These are phyloP conservation scores for Phocides pigmalion DNA, from an alignment of 1,140 invertebrate species.

Conservation along the genomic window DNA sequence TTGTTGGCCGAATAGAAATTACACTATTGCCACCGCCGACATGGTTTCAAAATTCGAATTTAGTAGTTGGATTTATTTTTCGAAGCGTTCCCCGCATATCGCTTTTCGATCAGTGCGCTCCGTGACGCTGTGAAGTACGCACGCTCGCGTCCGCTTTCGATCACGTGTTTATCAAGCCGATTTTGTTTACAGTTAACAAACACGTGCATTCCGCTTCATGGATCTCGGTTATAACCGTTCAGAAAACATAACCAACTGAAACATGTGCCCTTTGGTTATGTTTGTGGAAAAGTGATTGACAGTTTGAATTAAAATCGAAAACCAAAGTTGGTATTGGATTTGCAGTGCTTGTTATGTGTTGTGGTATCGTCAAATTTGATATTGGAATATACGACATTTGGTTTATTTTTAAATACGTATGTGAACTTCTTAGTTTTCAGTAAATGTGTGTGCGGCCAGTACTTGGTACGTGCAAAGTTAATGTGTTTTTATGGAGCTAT, in stretches of 20 bases:
- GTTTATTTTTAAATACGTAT: not conserved
- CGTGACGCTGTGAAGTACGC: slow-evolving; percentile 56
- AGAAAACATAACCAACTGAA: slow-evolving; percentile 25
- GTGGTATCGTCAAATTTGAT: slow-evolving; percentile 2
- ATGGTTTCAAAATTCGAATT: slow-evolving; percentile 48
- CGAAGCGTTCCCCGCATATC: slow-evolving; percentile 44
- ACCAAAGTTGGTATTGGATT: slow-evolving; percentile 24
- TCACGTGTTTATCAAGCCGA: slow-evolving; percentile 45
- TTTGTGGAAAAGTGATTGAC: slow-evolving; percentile 11
- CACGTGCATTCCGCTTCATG: slow-evolving; percentile 31
- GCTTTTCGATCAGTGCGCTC: slow-evolving; percentile 66
- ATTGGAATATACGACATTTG: not conserved
- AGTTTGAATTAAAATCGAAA: slow-evolving; percentile 10
- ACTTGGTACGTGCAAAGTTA: not conserved
- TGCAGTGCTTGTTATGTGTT: slow-evolving; percentile 20
- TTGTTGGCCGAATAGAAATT: slow-evolving; percentile 34
- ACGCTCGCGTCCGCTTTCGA: slow-evolving; percentile 42
- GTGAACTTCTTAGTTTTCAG: not conserved
- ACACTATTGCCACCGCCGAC: slow-evolving; percentile 19
- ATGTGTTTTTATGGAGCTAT: slow-evolving; percentile 22
- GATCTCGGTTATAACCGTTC: slow-evolving; percentile 18
- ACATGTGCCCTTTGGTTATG: slow-evolving; percentile 16
- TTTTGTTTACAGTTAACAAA: slow-evolving; percentile 35
- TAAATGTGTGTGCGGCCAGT: slow-evolving; percentile 5
- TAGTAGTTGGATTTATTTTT: slow-evolving; percentile 37